Conservation (phyloP, 2,888 invertebrate species). For the Unio pictorum region DNA sequence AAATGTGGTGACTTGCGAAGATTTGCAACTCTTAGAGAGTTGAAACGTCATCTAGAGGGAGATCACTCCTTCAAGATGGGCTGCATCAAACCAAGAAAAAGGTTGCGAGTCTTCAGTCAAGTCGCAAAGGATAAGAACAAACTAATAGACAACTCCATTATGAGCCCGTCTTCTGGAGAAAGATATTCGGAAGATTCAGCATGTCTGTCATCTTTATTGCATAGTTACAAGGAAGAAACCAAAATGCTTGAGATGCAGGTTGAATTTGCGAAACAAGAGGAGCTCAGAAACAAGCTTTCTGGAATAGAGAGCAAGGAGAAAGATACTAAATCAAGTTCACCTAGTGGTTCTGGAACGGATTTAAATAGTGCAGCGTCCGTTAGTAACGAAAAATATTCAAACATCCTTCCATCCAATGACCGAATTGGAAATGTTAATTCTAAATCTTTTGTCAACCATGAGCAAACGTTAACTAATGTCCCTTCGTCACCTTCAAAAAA, state of each 20-base stretch:
- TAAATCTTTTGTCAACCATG: too few relatives aligned
- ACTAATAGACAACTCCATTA: constrained; percentile 1
- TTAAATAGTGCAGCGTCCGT: not conserved
- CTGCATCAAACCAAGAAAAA: constrained; percentile 32
- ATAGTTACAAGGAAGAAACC: constrained; percentile 49
- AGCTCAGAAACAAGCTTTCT: constrained; percentile 45
- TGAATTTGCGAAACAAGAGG: constrained; percentile 47
- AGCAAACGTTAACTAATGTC: too few relatives aligned
- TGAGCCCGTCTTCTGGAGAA: constrained; percentile 2
- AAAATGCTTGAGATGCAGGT: constrained; percentile 47
- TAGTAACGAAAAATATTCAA: too few relatives aligned
- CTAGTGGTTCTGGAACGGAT: not conserved
- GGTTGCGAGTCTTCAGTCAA: constrained; percentile 29
- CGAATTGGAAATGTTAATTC: too few relatives aligned
- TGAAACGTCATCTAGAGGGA: constrained; percentile 53
- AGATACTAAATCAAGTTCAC: not conserved
- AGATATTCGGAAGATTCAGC: not conserved
- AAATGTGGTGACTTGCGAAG: constrained; percentile 49
- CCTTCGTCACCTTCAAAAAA: too few relatives aligned
- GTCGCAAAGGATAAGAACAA: constrained; percentile 5
- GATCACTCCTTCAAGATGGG: constrained; percentile 54
- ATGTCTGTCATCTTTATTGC: constrained; percentile 38
- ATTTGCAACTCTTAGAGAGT: constrained; percentile 55
- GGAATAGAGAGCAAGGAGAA: constrained; percentile 12
- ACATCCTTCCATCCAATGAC: too few relatives aligned